Evolutionary conservation across 1,140 invertebrate species (phyloP).

Genomic region (Euschistus heros): DNA sequence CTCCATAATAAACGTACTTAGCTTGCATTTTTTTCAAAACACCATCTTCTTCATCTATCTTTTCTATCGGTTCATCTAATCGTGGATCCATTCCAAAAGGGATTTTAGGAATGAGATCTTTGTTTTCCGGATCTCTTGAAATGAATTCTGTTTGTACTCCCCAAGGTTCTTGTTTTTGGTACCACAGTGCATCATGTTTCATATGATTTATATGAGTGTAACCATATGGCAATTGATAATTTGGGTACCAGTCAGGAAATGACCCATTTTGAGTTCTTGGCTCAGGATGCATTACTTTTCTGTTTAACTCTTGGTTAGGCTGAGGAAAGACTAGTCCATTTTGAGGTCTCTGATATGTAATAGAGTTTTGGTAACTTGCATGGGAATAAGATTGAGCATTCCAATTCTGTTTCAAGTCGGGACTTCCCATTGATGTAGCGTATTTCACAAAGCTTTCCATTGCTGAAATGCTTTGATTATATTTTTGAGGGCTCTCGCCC

Average conservation of each 20-base stretch:
- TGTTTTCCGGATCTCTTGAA: background rate
- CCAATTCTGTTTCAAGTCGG: conserved; percentile 22
- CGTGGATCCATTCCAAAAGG: conserved; percentile 30
- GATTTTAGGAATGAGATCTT: conserved; percentile 15
- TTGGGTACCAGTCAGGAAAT: conserved; percentile 2
- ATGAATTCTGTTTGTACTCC: conserved; percentile 5
- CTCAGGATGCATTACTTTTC: background rate
- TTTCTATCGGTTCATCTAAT: conserved; percentile 13
- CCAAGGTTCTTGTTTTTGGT: conserved; percentile 8
- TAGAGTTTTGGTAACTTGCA: conserved; percentile 14
- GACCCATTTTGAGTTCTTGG: background rate
- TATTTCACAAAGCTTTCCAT: conserved; percentile 15
- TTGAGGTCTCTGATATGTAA: background rate
- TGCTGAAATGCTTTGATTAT: conserved; percentile 14
- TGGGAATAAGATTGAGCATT: conserved; percentile 9
- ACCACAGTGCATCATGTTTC: background rate
- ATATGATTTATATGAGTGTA: background rate
- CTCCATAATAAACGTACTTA: conserved; percentile 49
- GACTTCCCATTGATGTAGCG: conserved; percentile 14
- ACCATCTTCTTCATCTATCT: conserved; percentile 21
- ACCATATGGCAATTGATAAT: conserved; percentile 2
- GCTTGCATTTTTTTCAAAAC: conserved; percentile 27
- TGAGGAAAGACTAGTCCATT: background rate
- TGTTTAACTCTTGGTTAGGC: background rate
- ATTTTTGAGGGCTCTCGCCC: conserved; percentile 20